Base-by-base conservation (phyloP, 2,888 invertebrate genomes). In the Nymphalis c-album region DNA sequence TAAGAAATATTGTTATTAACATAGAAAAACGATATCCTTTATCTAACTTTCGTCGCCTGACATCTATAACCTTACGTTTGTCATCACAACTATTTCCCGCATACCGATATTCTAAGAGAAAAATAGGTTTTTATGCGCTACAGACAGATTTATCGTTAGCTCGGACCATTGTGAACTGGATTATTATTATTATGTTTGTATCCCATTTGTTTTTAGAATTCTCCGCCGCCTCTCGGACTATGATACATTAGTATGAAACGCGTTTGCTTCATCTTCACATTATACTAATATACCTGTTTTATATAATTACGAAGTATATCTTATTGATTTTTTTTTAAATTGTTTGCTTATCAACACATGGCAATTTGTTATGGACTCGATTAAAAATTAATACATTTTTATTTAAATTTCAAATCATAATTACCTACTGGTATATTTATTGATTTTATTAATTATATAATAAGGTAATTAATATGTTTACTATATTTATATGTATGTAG, bases 71-170 rank as follows among this genome's bases (percentile, higher is more conserved):
- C 78, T 78, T 84, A 80, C 81, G 77, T 88, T 84, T 76, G 78
- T 90, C 87, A 70, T 40, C 88, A 73, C 75, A 64, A 53, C 71
- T 81, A 78, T 86, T 83, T 79, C 81, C 78, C 81, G 78, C 75
- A 73, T 71, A 76, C 77, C 73, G 72, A 81, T 80, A 82, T 79
- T 81, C 80, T 78, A 74, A 79, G 78, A 79, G 75, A 77, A 40
- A 40, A 79, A 82, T 81, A 78, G 78, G 78, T 80, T 84, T 85
- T 87, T 85, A 86, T 86, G 83, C 81, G 74, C 72, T 68, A 70
- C 71, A 71, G 87, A 90, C 86, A 85, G 87, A 90, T 90, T 89
- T 90, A 90, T 79, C 77, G 75, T 50, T 67, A 53, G 70, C 74
- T 69, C 51, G 72, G 78, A 63, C 85, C 82, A 89, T 89, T 89